These are phyloP conservation scores for Hoplostethus atlanticus DNA, from an alignment of 2,797 vertebrate genomes.

Conservation along the genomic window DNA sequence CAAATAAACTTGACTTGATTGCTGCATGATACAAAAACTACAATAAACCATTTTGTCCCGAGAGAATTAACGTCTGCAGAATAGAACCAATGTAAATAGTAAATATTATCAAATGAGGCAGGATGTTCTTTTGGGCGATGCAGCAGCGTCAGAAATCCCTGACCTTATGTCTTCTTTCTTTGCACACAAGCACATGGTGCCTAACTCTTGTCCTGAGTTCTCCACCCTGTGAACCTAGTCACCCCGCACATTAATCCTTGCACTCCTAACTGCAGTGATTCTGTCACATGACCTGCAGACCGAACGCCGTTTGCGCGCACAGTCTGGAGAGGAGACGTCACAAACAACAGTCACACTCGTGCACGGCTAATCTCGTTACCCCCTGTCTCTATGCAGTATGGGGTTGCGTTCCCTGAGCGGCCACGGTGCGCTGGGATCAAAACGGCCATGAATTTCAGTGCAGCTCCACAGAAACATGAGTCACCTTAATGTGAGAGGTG, in stretches of 20 bases:
- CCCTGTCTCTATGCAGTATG: constrained; percentile 74
- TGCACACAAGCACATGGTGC: constrained; percentile 33
- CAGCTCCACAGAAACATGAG: constrained; percentile 60
- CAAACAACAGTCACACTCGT: constrained; percentile 72
- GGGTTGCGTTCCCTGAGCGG: constrained; percentile 58
- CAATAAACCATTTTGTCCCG: background rate
- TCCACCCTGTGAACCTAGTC: constrained; percentile 65
- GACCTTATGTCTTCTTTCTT: constrained; percentile 61
- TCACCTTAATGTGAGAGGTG: constrained; percentile 43
- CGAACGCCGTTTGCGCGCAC: constrained; percentile 53
- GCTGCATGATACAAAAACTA: too few relatives aligned
- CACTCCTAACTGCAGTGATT: constrained; percentile 67
- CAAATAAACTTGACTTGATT: too few relatives aligned
- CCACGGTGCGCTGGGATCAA: constrained; percentile 33
- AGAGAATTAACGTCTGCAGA: background rate
- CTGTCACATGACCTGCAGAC: constrained; percentile 78
- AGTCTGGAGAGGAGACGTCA: constrained; percentile 75
- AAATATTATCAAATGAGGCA: constrained; percentile 10
- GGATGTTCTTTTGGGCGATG: constrained; percentile 43
- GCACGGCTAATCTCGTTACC: constrained; percentile 80
- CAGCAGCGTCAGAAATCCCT: constrained; percentile 39
- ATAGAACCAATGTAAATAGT: background rate
- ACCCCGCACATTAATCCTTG: constrained; percentile 74
- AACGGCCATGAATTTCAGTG: constrained; percentile 47
- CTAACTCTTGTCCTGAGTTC: constrained; percentile 55